A percentile compares a stretch with the other conserved stretches of the same genome.
phyloP scores from a whole-genome alignment of 2,797 vertebrate genomes.

The Dallia pectoralis region DNA sequence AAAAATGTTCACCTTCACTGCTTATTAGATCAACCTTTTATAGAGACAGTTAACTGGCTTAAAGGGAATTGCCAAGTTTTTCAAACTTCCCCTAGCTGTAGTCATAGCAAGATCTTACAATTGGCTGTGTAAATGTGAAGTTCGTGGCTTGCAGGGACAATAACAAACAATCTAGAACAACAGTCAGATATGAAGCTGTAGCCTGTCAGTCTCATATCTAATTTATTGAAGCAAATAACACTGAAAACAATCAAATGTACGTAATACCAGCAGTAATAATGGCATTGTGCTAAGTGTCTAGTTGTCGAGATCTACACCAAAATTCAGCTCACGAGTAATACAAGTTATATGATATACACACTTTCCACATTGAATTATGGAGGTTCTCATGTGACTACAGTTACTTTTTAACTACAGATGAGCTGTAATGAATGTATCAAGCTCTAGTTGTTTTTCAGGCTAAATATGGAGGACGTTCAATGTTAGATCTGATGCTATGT shows the following conservation, averaged over 20 bases:
- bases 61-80: neutral
- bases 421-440: neutral
- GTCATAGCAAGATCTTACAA: neutral
- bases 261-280: neutral
- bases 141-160: neutral
- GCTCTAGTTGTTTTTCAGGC: neutral
- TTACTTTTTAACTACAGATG: neutral
- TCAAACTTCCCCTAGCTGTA: neutral
- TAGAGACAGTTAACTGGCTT: constrained; percentile 7
- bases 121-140: neutral
- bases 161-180: neutral
- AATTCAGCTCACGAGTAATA: neutral
- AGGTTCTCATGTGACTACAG: neutral
- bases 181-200: neutral
- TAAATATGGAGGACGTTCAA: neutral
- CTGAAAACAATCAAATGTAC: neutral
- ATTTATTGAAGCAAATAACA: neutral
- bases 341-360: neutral
- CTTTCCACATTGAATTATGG: neutral
- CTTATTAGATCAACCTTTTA: neutral
- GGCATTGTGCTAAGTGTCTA: neutral
- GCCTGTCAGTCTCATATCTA: neutral
- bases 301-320: neutral
- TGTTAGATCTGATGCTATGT: neutral
- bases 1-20: neutral